Evolutionary conservation across 2,797 vertebrate genomes (phyloP).

Genomic region (Sebastes vulpes): DNA sequence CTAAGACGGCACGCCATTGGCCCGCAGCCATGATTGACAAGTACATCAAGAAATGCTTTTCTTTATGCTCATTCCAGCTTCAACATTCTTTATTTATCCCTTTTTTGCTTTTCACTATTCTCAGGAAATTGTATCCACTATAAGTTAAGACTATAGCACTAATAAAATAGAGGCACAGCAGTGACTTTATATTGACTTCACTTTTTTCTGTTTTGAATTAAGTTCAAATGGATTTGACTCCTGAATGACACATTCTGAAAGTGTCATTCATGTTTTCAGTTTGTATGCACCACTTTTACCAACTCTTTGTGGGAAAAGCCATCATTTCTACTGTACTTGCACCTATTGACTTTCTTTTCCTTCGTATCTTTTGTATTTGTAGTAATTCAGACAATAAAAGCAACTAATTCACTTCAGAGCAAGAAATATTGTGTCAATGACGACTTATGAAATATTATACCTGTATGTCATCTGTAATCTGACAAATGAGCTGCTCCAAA

Average conservation of each 20-base stretch:
- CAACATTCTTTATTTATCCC: slow-evolving; percentile 3
- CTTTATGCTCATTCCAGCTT: slow-evolving; percentile 15
- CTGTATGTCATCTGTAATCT: neutral
- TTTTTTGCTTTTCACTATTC: slow-evolving; percentile 32
- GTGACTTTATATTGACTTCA: neutral
- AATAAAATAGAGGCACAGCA: slow-evolving; percentile 4
- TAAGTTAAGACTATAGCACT: slow-evolving; percentile 36
- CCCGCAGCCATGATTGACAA: neutral
- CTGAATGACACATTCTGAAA: slow-evolving; percentile 19
- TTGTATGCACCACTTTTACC: slow-evolving; percentile 4
- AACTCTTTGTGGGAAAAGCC: neutral
- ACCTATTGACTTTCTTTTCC: neutral
- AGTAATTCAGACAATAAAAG: slow-evolving; percentile 52
- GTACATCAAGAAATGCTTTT: slow-evolving; percentile 14
- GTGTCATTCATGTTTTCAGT: neutral
- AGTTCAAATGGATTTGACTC: slow-evolving; percentile 9
- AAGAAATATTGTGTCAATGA: neutral
- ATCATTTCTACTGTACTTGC: slow-evolving; percentile 29
- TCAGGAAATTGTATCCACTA: slow-evolving; percentile 52
- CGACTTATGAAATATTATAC: neutral
- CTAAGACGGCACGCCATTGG: slow-evolving; percentile 26
- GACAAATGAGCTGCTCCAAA: neutral
- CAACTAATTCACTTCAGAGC: slow-evolving; percentile 8
- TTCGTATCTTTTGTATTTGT: slow-evolving; percentile 63
- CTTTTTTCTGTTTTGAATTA: neutral